Evolutionary conservation across 2,888 invertebrate species (phyloP), one percentile per base, ranked within the genome.

Genomic region (Heptascelio sp.): DNA sequence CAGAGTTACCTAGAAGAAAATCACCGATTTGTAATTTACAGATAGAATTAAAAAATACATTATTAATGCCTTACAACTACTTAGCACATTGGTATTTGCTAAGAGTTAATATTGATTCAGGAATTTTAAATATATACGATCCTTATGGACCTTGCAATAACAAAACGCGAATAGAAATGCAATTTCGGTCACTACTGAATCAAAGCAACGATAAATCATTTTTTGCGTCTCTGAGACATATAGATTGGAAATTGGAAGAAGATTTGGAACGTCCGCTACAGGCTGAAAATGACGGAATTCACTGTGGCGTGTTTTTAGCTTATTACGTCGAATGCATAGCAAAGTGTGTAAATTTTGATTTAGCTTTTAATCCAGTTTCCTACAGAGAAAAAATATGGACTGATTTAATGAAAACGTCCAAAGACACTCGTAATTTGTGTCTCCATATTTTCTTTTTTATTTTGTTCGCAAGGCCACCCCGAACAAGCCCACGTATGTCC

Each of bases 311-410:
- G 1, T 70, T 26, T 59, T 21, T 70, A 2, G 19, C 23, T 1
- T 57, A 59, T 70, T 70, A 70, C n/a, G 53, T 70, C 9, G 30
- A 59, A 21, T 70, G 70, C 23, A 5, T 70, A 26, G 25, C 43
- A 5, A 13, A 19, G 30, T n/a, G 21, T 15, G 9, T 13, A 30
- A 9, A 17, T 19, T 70, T 70, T 21, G 15, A 57, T 43, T 2
- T 9, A 9, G 8, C 26, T 46, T 70, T 70, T 59, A 15, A 70
- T 26, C 70, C 70, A 6, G 2, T 21, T 1, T 1, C 11, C 1
- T 70, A 11, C 30, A 70, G 70, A 21, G 15, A 57, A 26, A 17
- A 13, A 68, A 43, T 60, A n/a, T n/a, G n/a, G n/a, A n/a, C n/a
- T n/a, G n/a, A n/a, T n/a, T n/a, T n/a, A n/a, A n/a, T n/a, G n/a